Percentiles rank a stretch among this genome's conserved stretches.
Conservation (phyloP, 1,140 invertebrate species). For the Eumeta japonica region DNA sequence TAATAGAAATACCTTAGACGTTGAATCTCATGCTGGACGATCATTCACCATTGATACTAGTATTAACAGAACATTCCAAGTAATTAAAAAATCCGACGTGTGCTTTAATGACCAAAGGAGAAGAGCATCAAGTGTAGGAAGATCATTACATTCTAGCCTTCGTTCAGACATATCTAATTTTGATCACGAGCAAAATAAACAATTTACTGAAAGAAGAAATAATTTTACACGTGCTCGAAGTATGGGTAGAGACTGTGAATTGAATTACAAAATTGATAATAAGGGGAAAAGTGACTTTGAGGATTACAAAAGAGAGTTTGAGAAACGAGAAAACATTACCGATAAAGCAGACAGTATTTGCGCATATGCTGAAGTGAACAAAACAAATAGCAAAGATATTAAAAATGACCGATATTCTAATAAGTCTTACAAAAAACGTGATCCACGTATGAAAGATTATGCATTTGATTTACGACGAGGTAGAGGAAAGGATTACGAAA, state of each 20-base stretch:
- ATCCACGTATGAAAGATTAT: slow-evolving; percentile 11
- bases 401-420: slow-evolving; percentile 4
- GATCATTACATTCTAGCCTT: no score
- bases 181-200: neutral
- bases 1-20: slow-evolving; percentile 19
- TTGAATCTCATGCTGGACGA: slow-evolving; percentile 21
- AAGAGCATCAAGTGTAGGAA: slow-evolving; percentile 37
- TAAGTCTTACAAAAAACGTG: slow-evolving; percentile 2
- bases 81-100: slow-evolving; percentile 7
- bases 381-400: slow-evolving; percentile 2
- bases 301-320: slow-evolving; percentile 39
- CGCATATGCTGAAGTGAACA: no score
- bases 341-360: no score
- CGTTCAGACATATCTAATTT: neutral
- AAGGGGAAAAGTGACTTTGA: slow-evolving; percentile 22
- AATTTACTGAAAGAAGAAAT: slow-evolving; percentile 6
- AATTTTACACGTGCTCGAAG: slow-evolving; percentile 33
- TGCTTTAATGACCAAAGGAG: slow-evolving; percentile 29
- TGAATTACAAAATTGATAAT: slow-evolving; percentile 9
- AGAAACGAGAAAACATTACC: slow-evolving; percentile 20
- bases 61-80: slow-evolving; percentile 32
- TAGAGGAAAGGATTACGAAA: no score
- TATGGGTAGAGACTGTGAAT: slow-evolving; percentile 37
- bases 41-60: slow-evolving; percentile 39
- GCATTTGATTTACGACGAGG: slow-evolving; percentile 10